These are phyloP conservation scores for Zoanthus solanderi DNA, from an alignment of 92 coral and sea anemone species.

Conservation along the genomic window DNA sequence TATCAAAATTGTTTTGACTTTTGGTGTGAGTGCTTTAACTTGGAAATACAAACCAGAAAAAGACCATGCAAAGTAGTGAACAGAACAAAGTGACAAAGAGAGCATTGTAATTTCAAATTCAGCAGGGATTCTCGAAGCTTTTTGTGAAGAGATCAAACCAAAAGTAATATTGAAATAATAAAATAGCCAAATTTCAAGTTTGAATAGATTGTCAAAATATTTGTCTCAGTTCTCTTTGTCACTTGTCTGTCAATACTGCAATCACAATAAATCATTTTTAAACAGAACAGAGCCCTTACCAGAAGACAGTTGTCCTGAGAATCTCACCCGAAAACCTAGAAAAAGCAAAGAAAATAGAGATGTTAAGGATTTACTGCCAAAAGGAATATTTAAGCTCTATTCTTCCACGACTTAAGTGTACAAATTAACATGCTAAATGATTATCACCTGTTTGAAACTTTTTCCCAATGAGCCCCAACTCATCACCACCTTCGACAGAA, in stretches of 20 bases:
- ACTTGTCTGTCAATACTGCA: constrained; percentile 43
- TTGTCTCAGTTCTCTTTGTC: constrained; percentile 17
- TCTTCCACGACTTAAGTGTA: neutral
- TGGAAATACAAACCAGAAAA: constrained; percentile 39
- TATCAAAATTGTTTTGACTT: neutral
- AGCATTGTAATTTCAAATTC: neutral
- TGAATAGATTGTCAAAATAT: neutral
- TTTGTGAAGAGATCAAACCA: neutral
- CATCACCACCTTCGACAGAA: constrained; percentile 93
- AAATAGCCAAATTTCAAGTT: neutral
- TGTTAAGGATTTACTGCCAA: neutral
- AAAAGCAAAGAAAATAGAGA: neutral
- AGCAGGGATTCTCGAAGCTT: neutral
- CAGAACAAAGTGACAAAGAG: constrained; percentile 34
- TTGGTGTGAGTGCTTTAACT: constrained; percentile 34
- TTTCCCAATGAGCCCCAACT: constrained; percentile 99
- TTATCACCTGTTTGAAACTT: constrained; percentile 93
- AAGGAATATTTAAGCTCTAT: neutral
- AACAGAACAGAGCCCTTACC: constrained; percentile 79
- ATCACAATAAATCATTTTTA: constrained; percentile 16
- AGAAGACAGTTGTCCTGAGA: constrained; percentile 83
- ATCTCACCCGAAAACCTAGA: constrained; percentile 94
- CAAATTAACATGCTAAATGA: neutral
- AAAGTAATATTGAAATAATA: neutral
- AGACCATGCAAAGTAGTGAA: constrained; percentile 36